phyloP scores from a whole-genome alignment of 1,140 invertebrate genomes.

The Trichomalopsis sarcophagae region DNA sequence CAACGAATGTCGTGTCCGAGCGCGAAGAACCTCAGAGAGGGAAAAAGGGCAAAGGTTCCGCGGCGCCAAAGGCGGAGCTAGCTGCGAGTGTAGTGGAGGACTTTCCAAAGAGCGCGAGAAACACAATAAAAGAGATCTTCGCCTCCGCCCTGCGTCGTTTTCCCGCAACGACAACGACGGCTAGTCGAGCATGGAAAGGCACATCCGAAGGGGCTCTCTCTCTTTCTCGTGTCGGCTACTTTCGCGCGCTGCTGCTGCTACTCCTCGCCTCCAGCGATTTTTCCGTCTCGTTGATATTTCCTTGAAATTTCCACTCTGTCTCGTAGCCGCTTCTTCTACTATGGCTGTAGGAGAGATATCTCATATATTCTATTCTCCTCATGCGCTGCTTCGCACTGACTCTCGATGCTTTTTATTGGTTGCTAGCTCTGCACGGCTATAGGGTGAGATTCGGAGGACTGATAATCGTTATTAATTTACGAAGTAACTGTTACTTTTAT shows the following conservation, averaged over 20 bases:
- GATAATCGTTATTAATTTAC: too few relatives aligned
- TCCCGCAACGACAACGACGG: neutral
- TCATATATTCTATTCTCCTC: too few relatives aligned
- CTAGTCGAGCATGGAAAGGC: neutral
- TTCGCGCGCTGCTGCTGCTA: neutral
- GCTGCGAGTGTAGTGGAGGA: too few relatives aligned
- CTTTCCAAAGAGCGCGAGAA: too few relatives aligned
- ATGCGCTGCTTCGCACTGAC: too few relatives aligned
- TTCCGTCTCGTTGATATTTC: constrained; percentile 26
- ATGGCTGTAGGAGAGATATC: too few relatives aligned
- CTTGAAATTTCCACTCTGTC: constrained; percentile 4
- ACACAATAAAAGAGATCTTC: neutral
- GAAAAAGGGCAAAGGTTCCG: constrained; percentile 18
- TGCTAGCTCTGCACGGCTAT: too few relatives aligned
- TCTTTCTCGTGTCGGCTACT: neutral
- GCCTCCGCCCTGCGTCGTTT: neutral
- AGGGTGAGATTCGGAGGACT: too few relatives aligned
- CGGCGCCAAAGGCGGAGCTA: constrained; percentile 33
- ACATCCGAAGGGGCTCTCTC: neutral
- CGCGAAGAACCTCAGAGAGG: neutral
- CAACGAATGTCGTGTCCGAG: neutral
- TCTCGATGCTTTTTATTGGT: too few relatives aligned
- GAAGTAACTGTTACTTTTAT: too few relatives aligned
- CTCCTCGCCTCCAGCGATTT: constrained; percentile 28
- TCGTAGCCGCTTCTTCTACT: neutral